A percentile compares a stretch with the other conserved stretches of the same genome.
Evolutionary conservation across 2,113 vertebrate genomes (phyloP).

Genomic region (Perca schrenkii): DNA sequence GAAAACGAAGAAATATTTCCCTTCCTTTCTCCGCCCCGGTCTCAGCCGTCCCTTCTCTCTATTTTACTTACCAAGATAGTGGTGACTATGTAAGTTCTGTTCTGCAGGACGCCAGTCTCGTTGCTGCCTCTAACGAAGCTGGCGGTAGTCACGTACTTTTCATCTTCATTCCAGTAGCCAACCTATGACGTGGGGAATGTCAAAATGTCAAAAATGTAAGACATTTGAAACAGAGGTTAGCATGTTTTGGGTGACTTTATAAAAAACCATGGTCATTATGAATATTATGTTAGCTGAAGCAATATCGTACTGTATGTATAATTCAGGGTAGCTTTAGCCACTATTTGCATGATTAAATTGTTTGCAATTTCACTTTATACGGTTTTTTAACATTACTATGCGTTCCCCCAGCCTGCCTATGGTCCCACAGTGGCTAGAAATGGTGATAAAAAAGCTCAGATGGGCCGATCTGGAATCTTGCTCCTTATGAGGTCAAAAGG

Average conservation of each 20-base stretch:
- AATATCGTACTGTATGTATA: not conserved
- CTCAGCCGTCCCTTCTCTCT: not conserved
- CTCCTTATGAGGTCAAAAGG: too few species aligned
- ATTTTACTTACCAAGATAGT: constrained; percentile 93
- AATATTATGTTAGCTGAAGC: not conserved
- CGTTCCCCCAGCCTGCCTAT: too few species aligned
- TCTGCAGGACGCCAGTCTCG: constrained; percentile 92
- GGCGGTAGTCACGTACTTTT: constrained; percentile 92
- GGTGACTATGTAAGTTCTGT: constrained; percentile 97
- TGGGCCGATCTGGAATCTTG: too few species aligned
- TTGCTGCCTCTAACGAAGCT: constrained; percentile 89
- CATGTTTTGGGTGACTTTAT: not conserved
- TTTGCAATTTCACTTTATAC: too few species aligned
- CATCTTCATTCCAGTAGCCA: constrained; percentile 98
- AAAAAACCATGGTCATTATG: not conserved
- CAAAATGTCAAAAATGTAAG: not conserved
- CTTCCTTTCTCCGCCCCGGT: constrained; percentile 20
- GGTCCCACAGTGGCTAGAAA: too few species aligned
- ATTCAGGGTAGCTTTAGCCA: not conserved
- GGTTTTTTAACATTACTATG: too few species aligned
- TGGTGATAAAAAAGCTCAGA: too few species aligned
- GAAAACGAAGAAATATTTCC: constrained; percentile 54
- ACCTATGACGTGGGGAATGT: constrained; percentile 83
- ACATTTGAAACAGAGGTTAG: not conserved
- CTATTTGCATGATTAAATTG: not conserved